Conservation (phyloP, 2,888 invertebrate genomes). For the Papilio gigon region DNA sequence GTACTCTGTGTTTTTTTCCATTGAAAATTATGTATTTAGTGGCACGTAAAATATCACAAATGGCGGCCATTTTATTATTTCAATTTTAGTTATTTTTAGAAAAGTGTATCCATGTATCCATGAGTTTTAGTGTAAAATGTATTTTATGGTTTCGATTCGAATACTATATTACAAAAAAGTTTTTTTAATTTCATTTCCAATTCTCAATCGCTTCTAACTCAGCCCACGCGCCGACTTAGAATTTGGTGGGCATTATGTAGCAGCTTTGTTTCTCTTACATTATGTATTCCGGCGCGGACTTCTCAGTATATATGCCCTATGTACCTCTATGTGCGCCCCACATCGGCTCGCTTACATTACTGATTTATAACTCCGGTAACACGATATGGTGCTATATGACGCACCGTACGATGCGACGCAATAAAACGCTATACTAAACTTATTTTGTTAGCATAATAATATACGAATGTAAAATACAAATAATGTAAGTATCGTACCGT, state of each 20-base stretch:
- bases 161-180: too few species aligned
- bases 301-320: conserved; percentile 49
- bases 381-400: conserved; percentile 32
- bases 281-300: conserved; percentile 73
- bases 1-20: too few species aligned
- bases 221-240: conserved; percentile 62
- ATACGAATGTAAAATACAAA: conserved; percentile 2
- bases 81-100: too few species aligned
- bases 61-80: neutral
- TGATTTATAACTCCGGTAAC: conserved; percentile 43
- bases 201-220: conserved; percentile 47
- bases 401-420: neutral
- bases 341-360: conserved; percentile 43
- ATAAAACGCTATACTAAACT: conserved; percentile 30
- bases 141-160: too few species aligned
- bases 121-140: too few species aligned
- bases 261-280: conserved; percentile 73
- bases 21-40: too few species aligned
- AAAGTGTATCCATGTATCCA: too few species aligned
- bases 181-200: neutral
- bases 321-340: conserved; percentile 47
- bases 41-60: too few species aligned
- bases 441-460: conserved; percentile 11
- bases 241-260: conserved; percentile 77
- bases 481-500: too few species aligned